Evolutionary conservation across 1,140 invertebrate genomes (phyloP).

Genomic region (Schlechtendalia chinensis): DNA sequence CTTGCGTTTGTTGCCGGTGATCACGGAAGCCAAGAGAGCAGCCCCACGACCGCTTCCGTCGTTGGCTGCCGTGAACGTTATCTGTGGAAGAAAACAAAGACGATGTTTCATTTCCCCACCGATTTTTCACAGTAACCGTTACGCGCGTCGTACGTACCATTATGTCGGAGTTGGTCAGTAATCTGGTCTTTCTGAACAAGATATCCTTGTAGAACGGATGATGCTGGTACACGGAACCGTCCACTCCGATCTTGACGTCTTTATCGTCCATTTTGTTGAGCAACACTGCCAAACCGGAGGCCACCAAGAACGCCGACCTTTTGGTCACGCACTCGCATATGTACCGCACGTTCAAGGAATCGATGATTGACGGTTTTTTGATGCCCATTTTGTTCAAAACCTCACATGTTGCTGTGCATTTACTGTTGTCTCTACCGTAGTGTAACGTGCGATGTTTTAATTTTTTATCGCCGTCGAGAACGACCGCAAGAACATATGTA

Average conservation of each 20-base stretch:
- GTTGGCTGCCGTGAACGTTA: slow-evolving; percentile 93
- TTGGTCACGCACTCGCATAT: slow-evolving; percentile 87
- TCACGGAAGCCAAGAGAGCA: slow-evolving; percentile 92
- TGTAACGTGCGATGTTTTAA: too few species aligned
- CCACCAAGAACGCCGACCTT: slow-evolving; percentile 86
- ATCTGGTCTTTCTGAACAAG: slow-evolving; percentile 58
- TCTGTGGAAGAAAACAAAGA: slow-evolving; percentile 63
- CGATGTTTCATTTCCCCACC: too few species aligned
- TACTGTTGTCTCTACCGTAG: not conserved
- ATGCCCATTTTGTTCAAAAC: slow-evolving; percentile 70
- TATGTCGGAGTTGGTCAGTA: not conserved
- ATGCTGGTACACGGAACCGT: slow-evolving; percentile 95
- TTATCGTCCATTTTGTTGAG: slow-evolving; percentile 35
- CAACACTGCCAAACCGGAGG: slow-evolving; percentile 71
- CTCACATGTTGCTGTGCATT: not conserved
- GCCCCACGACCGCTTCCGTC: slow-evolving; percentile 98
- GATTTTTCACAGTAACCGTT: not conserved
- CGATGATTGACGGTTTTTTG: slow-evolving; percentile 73
- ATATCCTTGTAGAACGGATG: slow-evolving; percentile 77
- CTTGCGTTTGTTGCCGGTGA: too few species aligned
- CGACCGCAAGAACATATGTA: too few species aligned
- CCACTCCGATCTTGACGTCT: slow-evolving; percentile 55
- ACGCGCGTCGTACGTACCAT: not conserved
- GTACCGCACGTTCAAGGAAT: slow-evolving; percentile 82
- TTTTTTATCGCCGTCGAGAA: too few species aligned